Base-by-base conservation (phyloP, 2,113 vertebrate genomes). In the Lichenostomus cassidix region DNA sequence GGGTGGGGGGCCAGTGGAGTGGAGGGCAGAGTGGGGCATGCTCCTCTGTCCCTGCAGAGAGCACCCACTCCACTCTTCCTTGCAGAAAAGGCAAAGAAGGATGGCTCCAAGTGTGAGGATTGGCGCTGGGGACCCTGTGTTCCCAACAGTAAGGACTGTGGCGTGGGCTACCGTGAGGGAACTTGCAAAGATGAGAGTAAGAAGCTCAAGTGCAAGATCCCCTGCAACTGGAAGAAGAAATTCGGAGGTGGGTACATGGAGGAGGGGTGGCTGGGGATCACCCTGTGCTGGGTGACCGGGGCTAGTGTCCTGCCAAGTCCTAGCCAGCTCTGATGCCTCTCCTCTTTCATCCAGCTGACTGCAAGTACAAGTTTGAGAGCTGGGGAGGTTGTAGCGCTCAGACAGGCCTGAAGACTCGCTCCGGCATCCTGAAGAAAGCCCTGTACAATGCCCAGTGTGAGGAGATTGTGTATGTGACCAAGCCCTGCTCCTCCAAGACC, bases 171-270 rank as follows among this genome's bases (percentile, higher is more conserved):
- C 92, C 98, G 99, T 0, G 98, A 99, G 64, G 98, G 98, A 11
- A 98, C 98, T 63, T 99, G 99, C 75, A 98, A 98, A 18, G 97
- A 98, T 1, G 98, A 98, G 87, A 99, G 97, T 3, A 98, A 98
- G 96, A 98, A 98, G 88, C 95, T 99, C 73, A 98, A 98, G 89
- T 99, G 99, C 98, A 98, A 98, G 97, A 98, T 99, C 83, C 99
- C 99, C 42, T 99, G 99, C 98, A 99, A 99, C 98, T 99, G 99
- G 99, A 99, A 99, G 97, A 99, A 99, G 97, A 98, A 99, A 89
- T 99, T 99, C 87, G 99, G 99, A 98, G 98, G 99, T 99, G 95
- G 97, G 98, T 62, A 8, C 14, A 1, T 50, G 50, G 42, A 3
- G 1, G 5, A 1, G 7, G n/a, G 22, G 14, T 39, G 33, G 15